Evolutionary conservation across 92 coral and sea anemone species (phyloP).

Genomic region (Meandrina meandrites): DNA sequence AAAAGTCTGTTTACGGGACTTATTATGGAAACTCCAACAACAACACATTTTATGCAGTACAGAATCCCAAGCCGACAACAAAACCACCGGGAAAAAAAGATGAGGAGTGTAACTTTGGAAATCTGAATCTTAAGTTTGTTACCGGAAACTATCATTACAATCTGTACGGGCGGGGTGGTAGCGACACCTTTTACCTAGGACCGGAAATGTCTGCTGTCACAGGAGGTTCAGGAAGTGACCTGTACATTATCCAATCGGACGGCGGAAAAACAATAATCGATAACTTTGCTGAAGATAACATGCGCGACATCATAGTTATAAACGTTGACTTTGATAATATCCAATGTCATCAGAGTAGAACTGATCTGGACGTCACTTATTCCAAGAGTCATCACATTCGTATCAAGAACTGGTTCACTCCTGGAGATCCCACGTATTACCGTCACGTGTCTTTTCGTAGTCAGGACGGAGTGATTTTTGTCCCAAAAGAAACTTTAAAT

Average conservation of each 20-base stretch:
- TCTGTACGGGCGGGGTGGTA: slow-evolving; percentile 64
- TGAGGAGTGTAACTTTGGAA: slow-evolving; percentile 12
- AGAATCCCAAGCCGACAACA: slow-evolving; percentile 17
- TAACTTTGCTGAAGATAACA: slow-evolving; percentile 58
- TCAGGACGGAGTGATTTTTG: slow-evolving; percentile 52
- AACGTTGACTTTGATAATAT: slow-evolving; percentile 37
- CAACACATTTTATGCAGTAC: slow-evolving; percentile 28
- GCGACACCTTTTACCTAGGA: slow-evolving; percentile 58
- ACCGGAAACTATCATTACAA: slow-evolving; percentile 61
- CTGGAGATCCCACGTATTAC: slow-evolving; percentile 42
- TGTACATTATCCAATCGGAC: slow-evolving; percentile 55
- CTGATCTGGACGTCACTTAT: slow-evolving; percentile 42
- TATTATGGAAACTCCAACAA: slow-evolving; percentile 22
- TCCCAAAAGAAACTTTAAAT: no score
- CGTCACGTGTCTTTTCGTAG: slow-evolving; percentile 62
- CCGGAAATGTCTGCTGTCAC: slow-evolving; percentile 53
- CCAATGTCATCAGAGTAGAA: slow-evolving; percentile 24
- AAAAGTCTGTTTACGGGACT: slow-evolving; percentile 18
- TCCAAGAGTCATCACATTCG: slow-evolving; percentile 53
- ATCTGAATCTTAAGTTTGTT: slow-evolving; percentile 22
- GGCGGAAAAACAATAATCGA: slow-evolving; percentile 62
- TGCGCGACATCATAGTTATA: slow-evolving; percentile 50
- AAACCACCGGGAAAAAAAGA: slow-evolving; percentile 11
- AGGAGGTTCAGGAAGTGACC: slow-evolving; percentile 56
- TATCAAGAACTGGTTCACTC: slow-evolving; percentile 58